A percentile compares a stretch with the other conserved stretches of the same genome.
phyloP scores from a whole-genome alignment of 2,113 vertebrate genomes.

The Notechis scutatus region DNA sequence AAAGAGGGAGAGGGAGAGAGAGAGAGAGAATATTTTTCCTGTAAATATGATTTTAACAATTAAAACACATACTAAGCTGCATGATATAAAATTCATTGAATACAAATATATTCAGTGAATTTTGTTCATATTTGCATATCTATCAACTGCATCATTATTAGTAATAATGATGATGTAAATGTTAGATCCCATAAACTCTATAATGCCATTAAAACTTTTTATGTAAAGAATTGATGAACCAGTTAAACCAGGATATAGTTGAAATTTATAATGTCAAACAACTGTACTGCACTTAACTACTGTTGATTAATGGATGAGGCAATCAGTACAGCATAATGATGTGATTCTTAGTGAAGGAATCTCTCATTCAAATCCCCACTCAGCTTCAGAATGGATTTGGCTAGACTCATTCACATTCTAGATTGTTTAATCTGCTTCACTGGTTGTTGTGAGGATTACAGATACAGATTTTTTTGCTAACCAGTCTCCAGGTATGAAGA shows the following conservation, averaged over 20 bases:
- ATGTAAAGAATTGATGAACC: background rate
- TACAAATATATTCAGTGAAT: background rate
- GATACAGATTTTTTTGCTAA: background rate
- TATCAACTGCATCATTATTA: background rate
- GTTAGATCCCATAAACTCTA: background rate
- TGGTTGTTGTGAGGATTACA: background rate
- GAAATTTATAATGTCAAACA: background rate
- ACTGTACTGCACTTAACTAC: background rate
- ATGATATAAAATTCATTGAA: too few species aligned
- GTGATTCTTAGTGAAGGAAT: background rate
- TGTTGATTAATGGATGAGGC: background rate
- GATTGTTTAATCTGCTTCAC: background rate
- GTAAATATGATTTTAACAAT: constrained; percentile 56
- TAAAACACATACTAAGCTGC: background rate
- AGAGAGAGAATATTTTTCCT: constrained; percentile 39
- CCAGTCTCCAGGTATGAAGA: background rate
- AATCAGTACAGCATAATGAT: background rate
- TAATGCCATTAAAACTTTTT: background rate
- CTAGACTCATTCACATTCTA: background rate
- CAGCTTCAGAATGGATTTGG: background rate
- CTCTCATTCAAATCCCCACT: background rate
- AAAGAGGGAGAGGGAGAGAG: background rate
- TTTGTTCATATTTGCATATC: background rate
- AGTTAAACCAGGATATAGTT: background rate
- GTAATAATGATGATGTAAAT: background rate